phyloP scores from a whole-genome alignment of 2,797 vertebrate species.

The Leptodactylus fallax region DNA sequence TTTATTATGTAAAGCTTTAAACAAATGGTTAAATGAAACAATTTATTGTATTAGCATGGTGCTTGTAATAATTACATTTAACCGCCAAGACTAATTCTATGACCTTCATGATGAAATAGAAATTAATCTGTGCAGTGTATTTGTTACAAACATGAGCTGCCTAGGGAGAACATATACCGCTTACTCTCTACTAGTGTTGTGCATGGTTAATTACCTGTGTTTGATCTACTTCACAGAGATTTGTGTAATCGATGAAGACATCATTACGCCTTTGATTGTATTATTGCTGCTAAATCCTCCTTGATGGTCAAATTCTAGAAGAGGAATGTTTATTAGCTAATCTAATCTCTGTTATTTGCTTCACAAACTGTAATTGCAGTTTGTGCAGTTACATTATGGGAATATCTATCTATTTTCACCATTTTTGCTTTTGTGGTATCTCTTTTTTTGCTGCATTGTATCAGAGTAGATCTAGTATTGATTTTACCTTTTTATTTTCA shows the following conservation, averaged over 20 bases:
- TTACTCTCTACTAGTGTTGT: slow-evolving; percentile 60
- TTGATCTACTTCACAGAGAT: slow-evolving; percentile 67
- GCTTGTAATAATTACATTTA: not conserved
- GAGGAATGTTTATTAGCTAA: slow-evolving; percentile 68
- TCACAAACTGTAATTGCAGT: slow-evolving; percentile 24
- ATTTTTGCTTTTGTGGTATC: not conserved
- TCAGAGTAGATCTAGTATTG: too few species aligned
- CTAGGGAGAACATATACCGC: slow-evolving; percentile 51
- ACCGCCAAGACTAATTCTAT: not conserved
- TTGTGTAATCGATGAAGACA: slow-evolving; percentile 73
- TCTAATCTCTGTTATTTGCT: slow-evolving; percentile 67
- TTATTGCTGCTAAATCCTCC: slow-evolving; percentile 70
- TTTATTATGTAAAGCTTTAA: not conserved
- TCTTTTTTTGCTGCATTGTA: not conserved
- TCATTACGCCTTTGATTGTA: slow-evolving; percentile 72
- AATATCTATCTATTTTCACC: slow-evolving; percentile 1
- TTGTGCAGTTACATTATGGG: not conserved
- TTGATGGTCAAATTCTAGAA: slow-evolving; percentile 69
- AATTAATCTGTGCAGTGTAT: not conserved
- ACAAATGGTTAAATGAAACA: not conserved
- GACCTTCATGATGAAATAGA: slow-evolving; percentile 6
- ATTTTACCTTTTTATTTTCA: not conserved
- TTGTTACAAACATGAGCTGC: not conserved
- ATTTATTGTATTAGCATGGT: not conserved
- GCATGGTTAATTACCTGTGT: slow-evolving; percentile 69